phyloP scores from a whole-genome alignment of 2,888 invertebrate species.

The Diachrysia chrysitis region DNA sequence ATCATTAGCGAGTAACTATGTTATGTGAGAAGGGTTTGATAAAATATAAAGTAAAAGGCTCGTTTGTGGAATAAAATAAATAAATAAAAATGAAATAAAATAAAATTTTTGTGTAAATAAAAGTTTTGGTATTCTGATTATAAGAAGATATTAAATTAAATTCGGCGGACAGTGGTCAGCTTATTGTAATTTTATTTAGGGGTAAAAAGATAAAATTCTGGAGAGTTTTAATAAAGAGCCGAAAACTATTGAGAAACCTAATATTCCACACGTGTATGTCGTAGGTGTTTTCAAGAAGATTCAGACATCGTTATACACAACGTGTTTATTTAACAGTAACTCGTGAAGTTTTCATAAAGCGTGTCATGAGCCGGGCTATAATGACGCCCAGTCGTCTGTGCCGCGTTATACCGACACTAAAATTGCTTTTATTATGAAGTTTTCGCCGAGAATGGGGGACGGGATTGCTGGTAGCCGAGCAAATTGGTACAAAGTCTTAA shows the following conservation, averaged over 20 bases:
- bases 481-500: slow-evolving; percentile 1
- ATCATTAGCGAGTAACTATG: slow-evolving; percentile 12
- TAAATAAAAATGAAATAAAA: too few species aligned
- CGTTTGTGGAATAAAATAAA: not conserved
- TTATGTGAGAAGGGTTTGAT: not conserved
- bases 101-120: too few species aligned
- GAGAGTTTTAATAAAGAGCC: too few species aligned
- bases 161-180: too few species aligned
- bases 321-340: slow-evolving; percentile 6
- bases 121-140: not conserved
- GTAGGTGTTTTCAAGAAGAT: not conserved
- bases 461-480: not conserved
- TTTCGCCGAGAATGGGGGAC: slow-evolving; percentile 17
- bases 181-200: too few species aligned
- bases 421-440: slow-evolving; percentile 41
- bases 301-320: not conserved
- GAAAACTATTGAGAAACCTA: too few species aligned
- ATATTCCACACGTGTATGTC: not conserved
- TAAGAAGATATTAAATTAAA: too few species aligned
- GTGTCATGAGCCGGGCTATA: slow-evolving; percentile 16
- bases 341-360: slow-evolving; percentile 24
- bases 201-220: too few species aligned
- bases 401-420: slow-evolving; percentile 9
- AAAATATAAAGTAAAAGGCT: not conserved
- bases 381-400: slow-evolving; percentile 14